Evolutionary conservation across 2,113 vertebrate genomes (phyloP), one percentile per base, ranked within the genome.

Genomic region (Nothocercus julius): DNA sequence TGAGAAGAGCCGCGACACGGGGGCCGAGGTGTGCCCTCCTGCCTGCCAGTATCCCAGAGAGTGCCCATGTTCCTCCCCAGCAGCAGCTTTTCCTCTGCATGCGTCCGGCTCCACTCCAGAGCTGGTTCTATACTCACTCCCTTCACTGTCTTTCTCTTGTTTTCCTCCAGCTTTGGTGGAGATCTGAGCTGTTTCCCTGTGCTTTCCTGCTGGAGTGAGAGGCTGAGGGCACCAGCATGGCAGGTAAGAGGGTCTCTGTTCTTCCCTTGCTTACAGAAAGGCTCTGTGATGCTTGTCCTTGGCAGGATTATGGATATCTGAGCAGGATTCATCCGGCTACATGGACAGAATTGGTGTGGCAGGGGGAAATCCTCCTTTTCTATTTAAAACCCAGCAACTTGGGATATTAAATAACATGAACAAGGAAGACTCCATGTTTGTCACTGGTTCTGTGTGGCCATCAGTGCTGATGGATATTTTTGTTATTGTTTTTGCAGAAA

Each of bases 401-500:
- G 25, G 9, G 21, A n/a, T 30, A n/a, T 34, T 24, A 13, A 47
- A 40, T 0, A 2, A 68, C 28, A 3, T 11, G 21, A 4, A 25
- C 54, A 53, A 36, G 45, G 68, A 73, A 87, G 61, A 22, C 13
- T 34, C 22, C 44, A 11, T 36, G 8, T 13, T 78, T 56, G 24
- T 7, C 1, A 59, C 78, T 20, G 21, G 42, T 69, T 59, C 61
- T 1, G 14, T 51, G 53, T 53, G 5, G 28, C 34, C 28, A 32
- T 56, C n/a, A 34, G 40, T 8, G 6, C 3, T 4, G 15, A 3
- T 12, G 84, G 61, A 72, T 47, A 66, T 45, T 90, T 70, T 14
- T 93, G 36, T 44, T 69, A 40, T 90, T 70, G 11, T 42, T 81
- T 9, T 96, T 93, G 36, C 97, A 99, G 99, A 99, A 89, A 98